These are phyloP conservation scores for Hafferia zeledoni DNA, from an alignment of 2,797 vertebrate genomes.

Conservation along the genomic window DNA sequence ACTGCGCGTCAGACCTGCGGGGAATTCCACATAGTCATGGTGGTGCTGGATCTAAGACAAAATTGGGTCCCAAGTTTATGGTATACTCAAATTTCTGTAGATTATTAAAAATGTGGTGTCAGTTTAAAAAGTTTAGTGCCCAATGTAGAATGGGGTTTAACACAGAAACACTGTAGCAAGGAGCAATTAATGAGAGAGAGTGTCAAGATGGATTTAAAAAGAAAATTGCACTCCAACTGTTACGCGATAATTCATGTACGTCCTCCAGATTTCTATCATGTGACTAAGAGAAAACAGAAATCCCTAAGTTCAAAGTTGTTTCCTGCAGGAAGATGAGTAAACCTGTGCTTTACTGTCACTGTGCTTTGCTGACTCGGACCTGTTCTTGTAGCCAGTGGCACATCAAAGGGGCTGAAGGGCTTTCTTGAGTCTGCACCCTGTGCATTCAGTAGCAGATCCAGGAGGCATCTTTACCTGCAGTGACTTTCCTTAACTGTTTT, in stretches of 20 bases:
- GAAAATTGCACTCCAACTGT: background rate
- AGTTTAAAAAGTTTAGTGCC: background rate
- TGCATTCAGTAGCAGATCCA: background rate
- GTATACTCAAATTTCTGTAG: background rate
- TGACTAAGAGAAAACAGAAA: background rate
- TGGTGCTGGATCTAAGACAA: background rate
- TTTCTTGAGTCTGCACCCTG: background rate
- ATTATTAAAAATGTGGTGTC: background rate
- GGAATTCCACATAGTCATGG: background rate
- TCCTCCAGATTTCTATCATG: background rate
- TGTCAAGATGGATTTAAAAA: background rate
- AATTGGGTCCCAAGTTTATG: background rate
- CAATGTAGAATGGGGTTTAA: background rate
- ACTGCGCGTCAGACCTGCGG: background rate
- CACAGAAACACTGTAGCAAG: background rate
- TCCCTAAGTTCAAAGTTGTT: background rate
- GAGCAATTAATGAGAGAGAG: background rate
- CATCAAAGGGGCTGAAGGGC: background rate
- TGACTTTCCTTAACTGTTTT: background rate
- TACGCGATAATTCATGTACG: background rate
- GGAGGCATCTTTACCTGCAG: background rate
- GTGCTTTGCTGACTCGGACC: background rate
- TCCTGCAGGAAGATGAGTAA: background rate
- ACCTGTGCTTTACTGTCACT: background rate
- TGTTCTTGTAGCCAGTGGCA: background rate